Evolutionary conservation across 2,113 vertebrate genomes (phyloP), one percentile per base, ranked within the genome.

Genomic region (Leptodactylus fuscus): DNA sequence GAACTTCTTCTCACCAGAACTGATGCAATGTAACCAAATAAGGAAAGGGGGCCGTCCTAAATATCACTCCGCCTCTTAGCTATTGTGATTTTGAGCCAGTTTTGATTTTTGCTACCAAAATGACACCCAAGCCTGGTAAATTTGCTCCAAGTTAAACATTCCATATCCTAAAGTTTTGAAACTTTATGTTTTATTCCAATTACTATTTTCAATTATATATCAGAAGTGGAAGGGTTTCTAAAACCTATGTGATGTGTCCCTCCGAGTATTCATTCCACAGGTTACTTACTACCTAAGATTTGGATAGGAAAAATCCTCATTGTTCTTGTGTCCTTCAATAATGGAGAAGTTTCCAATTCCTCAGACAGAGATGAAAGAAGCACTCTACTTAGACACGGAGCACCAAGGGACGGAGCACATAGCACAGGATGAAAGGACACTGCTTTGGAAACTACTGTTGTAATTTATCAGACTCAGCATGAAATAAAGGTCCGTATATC

Each of bases 391-490:
- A 58, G 77, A 20, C 15, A 46, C 41, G 1, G n/a, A 48, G 36
- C 24, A 5, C 80, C 48, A 51, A 65, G 80, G 80, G 80, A 67
- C 24, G 29, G 62, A n/a, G 16, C 46, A 81, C 32, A 49, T 29
- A 69, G 3, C 11, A 65, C 18, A 20, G 55, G 73, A 60, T 77
- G 38, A 77, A 76, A 77, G 82, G 41, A 84, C 46, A 18, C 20
- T 1, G 24, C 82, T 77, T 77, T 22, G 24, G 41, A 77, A 71
- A 62, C 27, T 67, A 36, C 10, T 67, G 55, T 22, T 84, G 29
- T 65, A 84, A 84, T 84, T 77, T 84, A 84, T 84, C 24, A 65
- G 73, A 10, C n/a, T 62, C 82, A 24, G 65, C 46, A 46, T 76
- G 73, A 84, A 77, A 77, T 84, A 74, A 77, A 84, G 82, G 73